phyloP scores from a whole-genome alignment of 2,113 vertebrate genomes.

The Megaleporinus macrocephalus region DNA sequence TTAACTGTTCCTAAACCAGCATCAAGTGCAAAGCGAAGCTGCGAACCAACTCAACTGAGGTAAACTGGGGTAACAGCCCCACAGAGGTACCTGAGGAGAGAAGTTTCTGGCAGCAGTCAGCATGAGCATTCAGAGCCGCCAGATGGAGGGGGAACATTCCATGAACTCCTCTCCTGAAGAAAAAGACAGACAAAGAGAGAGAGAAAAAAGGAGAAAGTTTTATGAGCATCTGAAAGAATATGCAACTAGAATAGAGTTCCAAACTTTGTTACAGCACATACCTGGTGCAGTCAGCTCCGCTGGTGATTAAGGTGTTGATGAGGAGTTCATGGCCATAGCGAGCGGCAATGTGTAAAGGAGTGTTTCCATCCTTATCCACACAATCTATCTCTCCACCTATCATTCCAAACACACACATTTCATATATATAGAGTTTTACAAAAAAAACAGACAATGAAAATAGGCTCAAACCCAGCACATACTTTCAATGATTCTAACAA shows the following conservation, averaged over 20 bases:
- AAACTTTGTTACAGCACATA: conserved; percentile 66
- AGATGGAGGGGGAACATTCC: conserved; percentile 97
- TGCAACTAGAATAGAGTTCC: no score
- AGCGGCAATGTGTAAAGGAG: conserved; percentile 93
- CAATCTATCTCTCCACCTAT: conserved; percentile 83
- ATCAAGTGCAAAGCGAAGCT: neutral
- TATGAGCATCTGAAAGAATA: neutral
- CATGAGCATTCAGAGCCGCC: conserved; percentile 92
- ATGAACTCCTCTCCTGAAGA: conserved; percentile 88
- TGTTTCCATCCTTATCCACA: conserved; percentile 96
- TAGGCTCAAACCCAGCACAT: no score
- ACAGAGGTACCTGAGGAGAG: conserved; percentile 86
- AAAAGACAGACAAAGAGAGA: conserved; percentile 37
- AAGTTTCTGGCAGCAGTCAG: conserved; percentile 95
- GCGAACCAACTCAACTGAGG: neutral
- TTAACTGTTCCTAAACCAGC: neutral
- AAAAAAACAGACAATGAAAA: no score
- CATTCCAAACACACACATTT: conserved; percentile 9
- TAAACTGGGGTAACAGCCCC: neutral
- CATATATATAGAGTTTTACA: no score
- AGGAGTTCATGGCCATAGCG: conserved; percentile 94
- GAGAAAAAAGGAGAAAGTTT: neutral
- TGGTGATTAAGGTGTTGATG: conserved; percentile 95
- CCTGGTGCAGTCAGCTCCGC: conserved; percentile 92
- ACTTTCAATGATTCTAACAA: no score